A percentile compares a stretch with the other conserved stretches of the same genome.
Conservation (phyloP, 2,113 vertebrate species). For the Colinus virginianus region DNA sequence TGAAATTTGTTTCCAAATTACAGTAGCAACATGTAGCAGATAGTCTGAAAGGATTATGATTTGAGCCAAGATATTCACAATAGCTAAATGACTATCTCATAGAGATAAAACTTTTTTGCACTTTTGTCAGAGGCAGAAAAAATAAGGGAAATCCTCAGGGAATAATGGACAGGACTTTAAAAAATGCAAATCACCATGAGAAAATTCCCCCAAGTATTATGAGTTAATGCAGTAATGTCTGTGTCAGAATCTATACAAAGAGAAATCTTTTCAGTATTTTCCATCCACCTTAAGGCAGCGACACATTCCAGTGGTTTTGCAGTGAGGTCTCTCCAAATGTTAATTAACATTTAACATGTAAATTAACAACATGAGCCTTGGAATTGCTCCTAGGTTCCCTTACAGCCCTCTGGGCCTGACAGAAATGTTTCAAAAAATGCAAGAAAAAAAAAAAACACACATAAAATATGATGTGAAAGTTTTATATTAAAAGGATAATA, state of each 20-base stretch:
- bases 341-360: neutral
- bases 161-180: neutral
- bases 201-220: neutral
- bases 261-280: neutral
- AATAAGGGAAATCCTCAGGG: neutral
- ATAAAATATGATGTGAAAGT: neutral
- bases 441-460: neutral
- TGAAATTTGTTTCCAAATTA: neutral
- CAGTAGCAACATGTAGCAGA: neutral
- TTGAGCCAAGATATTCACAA: neutral
- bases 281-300: too few relatives aligned
- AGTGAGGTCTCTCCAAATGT: neutral
- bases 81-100: neutral
- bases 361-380: neutral
- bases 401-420: neutral
- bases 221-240: neutral
- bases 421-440: neutral
- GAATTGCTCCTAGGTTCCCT: neutral
- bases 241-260: neutral
- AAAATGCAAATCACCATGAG: neutral
- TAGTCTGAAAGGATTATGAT: neutral
- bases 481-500: constrained; percentile 26
- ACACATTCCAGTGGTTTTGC: neutral
- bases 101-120: neutral
- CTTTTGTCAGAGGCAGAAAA: neutral